phyloP scores from a whole-genome alignment of 2,888 invertebrate genomes.

The Embidobia sp. region DNA sequence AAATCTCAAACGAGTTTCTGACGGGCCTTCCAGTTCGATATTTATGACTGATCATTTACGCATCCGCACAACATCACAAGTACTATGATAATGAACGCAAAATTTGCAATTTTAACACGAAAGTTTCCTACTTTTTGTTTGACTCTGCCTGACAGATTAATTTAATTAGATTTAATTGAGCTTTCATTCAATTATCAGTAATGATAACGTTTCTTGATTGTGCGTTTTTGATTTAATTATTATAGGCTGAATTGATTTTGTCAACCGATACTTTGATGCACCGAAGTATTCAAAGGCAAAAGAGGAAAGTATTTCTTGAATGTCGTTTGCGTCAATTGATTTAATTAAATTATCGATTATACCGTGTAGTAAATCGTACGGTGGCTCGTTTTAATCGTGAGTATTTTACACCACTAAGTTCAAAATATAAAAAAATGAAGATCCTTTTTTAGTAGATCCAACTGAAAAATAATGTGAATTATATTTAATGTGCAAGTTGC shows the following conservation, averaged over 20 bases:
- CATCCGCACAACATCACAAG: constrained; percentile 19
- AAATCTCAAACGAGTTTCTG: constrained; percentile 56
- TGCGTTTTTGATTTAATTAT: background rate
- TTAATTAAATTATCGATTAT: no score
- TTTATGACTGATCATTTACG: constrained; percentile 54
- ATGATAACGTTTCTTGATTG: constrained; percentile 6
- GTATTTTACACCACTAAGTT: no score
- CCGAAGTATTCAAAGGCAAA: background rate
- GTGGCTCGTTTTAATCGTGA: no score
- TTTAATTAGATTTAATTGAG: constrained; percentile 7
- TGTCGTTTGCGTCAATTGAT: no score
- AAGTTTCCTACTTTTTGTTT: background rate
- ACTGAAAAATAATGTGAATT: no score
- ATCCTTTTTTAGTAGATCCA: no score
- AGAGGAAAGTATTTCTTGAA: no score
- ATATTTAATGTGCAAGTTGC: no score
- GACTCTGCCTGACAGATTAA: background rate
- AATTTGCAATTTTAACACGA: constrained; percentile 20
- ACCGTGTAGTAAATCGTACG: no score
- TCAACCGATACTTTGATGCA: background rate
- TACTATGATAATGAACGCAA: constrained; percentile 11
- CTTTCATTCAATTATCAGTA: constrained; percentile 11
- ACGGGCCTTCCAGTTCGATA: constrained; percentile 24
- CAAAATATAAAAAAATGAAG: no score
- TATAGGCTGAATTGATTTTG: background rate